phyloP scores from a whole-genome alignment of 2,888 invertebrate genomes.

The Agriopis marginaria region DNA sequence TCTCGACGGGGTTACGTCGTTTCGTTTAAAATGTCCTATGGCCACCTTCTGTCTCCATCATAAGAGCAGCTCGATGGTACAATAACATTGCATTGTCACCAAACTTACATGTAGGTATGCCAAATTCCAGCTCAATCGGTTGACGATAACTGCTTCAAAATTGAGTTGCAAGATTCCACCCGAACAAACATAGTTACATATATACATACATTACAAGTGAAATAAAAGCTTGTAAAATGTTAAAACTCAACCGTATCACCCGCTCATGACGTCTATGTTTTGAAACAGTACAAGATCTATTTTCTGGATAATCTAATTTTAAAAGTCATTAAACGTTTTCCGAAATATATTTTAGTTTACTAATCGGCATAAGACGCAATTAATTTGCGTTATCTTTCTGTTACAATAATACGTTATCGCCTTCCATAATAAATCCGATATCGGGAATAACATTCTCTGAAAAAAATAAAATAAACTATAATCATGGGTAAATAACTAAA shows the following conservation, averaged over 20 bases:
- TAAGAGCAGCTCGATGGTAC: too few relatives aligned
- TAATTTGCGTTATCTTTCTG: conserved; percentile 11
- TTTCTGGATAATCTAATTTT: conserved; percentile 11
- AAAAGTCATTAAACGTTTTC: conserved; percentile 1
- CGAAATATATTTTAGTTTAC: conserved; percentile 17
- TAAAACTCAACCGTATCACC: background rate
- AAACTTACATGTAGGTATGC: too few relatives aligned
- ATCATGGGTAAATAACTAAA: conserved; percentile 9
- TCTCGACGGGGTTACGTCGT: too few relatives aligned
- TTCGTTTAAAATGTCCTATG: too few relatives aligned
- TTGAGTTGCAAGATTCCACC: too few relatives aligned
- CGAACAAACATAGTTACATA: too few relatives aligned
- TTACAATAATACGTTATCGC: background rate
- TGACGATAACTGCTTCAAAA: too few relatives aligned
- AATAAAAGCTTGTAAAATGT: too few relatives aligned
- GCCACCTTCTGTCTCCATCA: too few relatives aligned
- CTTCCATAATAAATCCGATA: background rate
- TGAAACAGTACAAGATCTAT: background rate
- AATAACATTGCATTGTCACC: too few relatives aligned
- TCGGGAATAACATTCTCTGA: background rate
- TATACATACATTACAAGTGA: too few relatives aligned
- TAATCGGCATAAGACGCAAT: conserved; percentile 32
- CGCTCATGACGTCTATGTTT: background rate
- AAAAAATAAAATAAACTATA: background rate
- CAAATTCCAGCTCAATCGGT: too few relatives aligned